Evolutionary conservation across 1,140 invertebrate species (phyloP), one percentile per base, ranked within the genome.

Genomic region (Pseudoatta argentina): DNA sequence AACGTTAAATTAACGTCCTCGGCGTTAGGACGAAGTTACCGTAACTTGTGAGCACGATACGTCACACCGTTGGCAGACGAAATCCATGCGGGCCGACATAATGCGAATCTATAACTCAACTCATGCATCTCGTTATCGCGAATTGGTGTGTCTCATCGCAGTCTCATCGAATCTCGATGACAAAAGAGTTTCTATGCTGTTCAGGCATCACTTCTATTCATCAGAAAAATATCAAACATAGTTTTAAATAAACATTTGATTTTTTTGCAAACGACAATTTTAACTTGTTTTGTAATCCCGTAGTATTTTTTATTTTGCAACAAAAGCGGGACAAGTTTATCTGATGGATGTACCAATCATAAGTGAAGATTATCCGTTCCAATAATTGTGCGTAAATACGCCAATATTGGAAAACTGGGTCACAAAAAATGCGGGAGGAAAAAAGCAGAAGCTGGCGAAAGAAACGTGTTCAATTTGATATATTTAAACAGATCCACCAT

Each of bases 71-170:
- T 92, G 88, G 75, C 91, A 88, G 87, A 63, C 57, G 69, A 82
- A 89, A 89, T 87, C 91, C 88, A 89, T 79, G 78, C 78, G 88
- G 91, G 91, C 88, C 87, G 86, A 87, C 87, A 92, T 94, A 95
- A 94, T 94, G 90, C 87, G 92, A 93, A 94, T 94, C 94, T 94
- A 95, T 94, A 94, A 94, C 93, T 93, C 93, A 92, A 91, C 75
- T 73, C 89, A 88, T 92, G 89, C 64, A 92, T 94, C 93, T 94
- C 92, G 93, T 94, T 95, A 93, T 92, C 78, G 16, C 51, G 63
- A 69, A 79, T 81, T 57, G 66, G n/a, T 27, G 18, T 18, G n/a
- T n/a, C n/a, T n/a, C n/a, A n/a, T n/a, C 24, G 7, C 18, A 44
- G 48, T 44, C 39, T 78, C 48, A 57, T 81, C 51, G 66, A 44